Evolutionary conservation across 2,888 invertebrate species (phyloP).

Genomic region (Acheta domesticus): DNA sequence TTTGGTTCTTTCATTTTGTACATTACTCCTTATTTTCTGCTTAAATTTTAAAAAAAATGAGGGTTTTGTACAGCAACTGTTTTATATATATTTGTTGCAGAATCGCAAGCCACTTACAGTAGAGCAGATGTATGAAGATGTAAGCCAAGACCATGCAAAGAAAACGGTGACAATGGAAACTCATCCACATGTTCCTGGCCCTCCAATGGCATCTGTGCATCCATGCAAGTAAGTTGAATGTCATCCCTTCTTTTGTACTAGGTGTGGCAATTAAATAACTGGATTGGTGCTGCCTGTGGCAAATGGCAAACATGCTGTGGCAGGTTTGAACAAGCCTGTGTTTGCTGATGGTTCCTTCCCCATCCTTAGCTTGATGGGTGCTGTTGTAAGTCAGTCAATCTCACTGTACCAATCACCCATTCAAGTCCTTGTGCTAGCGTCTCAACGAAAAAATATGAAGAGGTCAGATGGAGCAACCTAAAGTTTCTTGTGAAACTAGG

Average conservation of each 20-base stretch:
- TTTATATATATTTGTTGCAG: constrained; percentile 49
- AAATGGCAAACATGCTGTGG: not conserved
- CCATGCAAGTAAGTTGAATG: constrained; percentile 74
- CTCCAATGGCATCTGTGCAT: constrained; percentile 96
- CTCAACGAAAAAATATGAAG: too few species aligned
- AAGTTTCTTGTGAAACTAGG: too few species aligned
- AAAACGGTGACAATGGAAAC: constrained; percentile 99
- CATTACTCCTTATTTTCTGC: not conserved
- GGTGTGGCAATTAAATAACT: not conserved
- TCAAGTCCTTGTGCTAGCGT: too few species aligned
- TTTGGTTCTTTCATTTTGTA: not conserved
- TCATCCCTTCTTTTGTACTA: not conserved
- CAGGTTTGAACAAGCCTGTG: not conserved
- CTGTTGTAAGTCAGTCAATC: too few species aligned
- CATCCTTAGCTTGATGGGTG: too few species aligned
- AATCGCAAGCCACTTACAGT: constrained; percentile 82
- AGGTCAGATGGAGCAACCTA: too few species aligned
- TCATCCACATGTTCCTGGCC: constrained; percentile 94
- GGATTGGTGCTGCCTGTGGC: not conserved
- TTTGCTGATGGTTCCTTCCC: too few species aligned
- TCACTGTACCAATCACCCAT: too few species aligned
- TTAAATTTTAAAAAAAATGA: not conserved
- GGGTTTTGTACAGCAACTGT: not conserved
- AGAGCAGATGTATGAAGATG: constrained; percentile 98
- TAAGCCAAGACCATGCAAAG: constrained; percentile 98